Percentiles rank a stretch among this genome's conserved stretches.
Conservation (phyloP, 1,140 invertebrate species). For the Coelopa frigida region DNA sequence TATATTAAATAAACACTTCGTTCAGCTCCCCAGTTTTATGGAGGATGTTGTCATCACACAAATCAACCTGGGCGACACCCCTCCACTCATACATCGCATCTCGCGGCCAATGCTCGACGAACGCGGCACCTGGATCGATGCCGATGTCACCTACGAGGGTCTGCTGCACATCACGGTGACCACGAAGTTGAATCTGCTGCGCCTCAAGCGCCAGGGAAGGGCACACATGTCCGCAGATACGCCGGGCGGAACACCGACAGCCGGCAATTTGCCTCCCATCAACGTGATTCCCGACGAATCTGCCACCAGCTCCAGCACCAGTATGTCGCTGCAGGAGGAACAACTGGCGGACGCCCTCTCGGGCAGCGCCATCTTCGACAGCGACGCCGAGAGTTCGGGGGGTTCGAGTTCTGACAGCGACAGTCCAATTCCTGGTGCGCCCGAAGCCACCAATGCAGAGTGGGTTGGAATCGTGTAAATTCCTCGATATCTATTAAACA, state of each 20-base stretch:
- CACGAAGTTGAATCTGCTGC: conserved; percentile 92
- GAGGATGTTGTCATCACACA: conserved; percentile 73
- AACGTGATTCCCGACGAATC: conserved; percentile 3
- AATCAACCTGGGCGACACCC: conserved; percentile 65
- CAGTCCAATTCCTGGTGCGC: conserved; percentile 17
- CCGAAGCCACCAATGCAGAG: conserved; percentile 4
- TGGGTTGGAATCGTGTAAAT: not conserved
- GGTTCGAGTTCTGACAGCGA: conserved; percentile 87
- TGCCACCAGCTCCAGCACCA: not conserved
- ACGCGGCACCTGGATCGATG: conserved; percentile 86
- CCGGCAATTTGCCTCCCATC: conserved; percentile 4
- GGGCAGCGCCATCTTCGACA: conserved; percentile 60
- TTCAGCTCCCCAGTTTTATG: conserved; percentile 77
- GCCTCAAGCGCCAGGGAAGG: conserved; percentile 49
- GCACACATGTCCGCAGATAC: not conserved
- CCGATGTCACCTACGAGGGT: conserved; percentile 85
- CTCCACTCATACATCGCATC: conserved; percentile 69
- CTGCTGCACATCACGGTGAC: conserved; percentile 84
- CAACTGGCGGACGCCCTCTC: conserved; percentile 5
- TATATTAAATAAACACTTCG: not conserved
- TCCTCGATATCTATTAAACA: not conserved
- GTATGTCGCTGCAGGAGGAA: not conserved
- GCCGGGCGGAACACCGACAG: not conserved
- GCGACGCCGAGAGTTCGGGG: conserved; percentile 84
- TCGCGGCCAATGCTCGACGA: conserved; percentile 71